Evolutionary conservation across 2,888 invertebrate species (phyloP), one percentile per base, ranked within the genome.

Genomic region (Drosophila conformis): DNA sequence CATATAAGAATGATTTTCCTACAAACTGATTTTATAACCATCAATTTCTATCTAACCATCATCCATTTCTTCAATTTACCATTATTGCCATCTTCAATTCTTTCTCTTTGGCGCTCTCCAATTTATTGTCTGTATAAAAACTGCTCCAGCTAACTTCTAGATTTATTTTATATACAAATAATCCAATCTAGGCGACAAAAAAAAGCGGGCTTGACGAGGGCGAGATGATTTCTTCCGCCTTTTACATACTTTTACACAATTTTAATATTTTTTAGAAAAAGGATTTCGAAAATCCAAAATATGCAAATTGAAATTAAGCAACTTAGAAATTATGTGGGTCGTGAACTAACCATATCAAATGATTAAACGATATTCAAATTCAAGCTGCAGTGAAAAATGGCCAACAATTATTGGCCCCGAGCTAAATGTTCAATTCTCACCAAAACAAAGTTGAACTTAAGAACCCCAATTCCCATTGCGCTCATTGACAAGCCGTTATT

Each of bases 401-500:
- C 38, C 21, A 25, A 33, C 38, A 38, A 13, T 36, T 49, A 29
- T 49, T 57, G 38, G 36, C 63, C 36, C 2, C 18, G 18, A 63
- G 63, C 63, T n/a, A 2, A 36, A 15, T 25, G 57, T 2, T 33
- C 25, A 33, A 52, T 18, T 42, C 15, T 8, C 27, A n/a, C 15
- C 25, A 38, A 38, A 10, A 21, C 21, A 5, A 33, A 13, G n/a
- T 38, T 51, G 13, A 11, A 25, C 6, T 31, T 4, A n/a, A 52
- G 2, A 53, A 38, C 15, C 33, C n/a, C 42, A 53, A 21, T 38
- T 56, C 13, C 10, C 29, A 35, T 18, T n/a, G 10, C 4, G 2
- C 25, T 46, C n/a, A 56, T 64, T 51, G 29, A 7, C 35, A 38
- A 36, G 7, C 62, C 54, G 69, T 63, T 52, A 56, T 36, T 25